These are phyloP conservation scores for Drosophila biarmipes DNA, from an alignment of 1,140 invertebrate species.

Conservation along the genomic window DNA sequence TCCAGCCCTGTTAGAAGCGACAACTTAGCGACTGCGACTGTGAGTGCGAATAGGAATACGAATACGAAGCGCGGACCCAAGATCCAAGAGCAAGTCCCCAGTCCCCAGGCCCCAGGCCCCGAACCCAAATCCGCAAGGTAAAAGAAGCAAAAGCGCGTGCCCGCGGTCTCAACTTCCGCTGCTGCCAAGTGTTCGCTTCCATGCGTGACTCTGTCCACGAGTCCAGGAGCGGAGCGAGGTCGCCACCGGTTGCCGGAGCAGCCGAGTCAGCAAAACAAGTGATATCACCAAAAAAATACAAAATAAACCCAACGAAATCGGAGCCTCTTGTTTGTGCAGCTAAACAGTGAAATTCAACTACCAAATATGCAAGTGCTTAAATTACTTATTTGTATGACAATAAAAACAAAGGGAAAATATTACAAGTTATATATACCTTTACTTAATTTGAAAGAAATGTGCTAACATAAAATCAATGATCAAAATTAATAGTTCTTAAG, in stretches of 20 bases:
- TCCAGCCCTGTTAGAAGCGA: slow-evolving; percentile 42
- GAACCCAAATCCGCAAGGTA: slow-evolving; percentile 15
- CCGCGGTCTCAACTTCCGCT: slow-evolving; percentile 69
- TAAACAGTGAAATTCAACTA: slow-evolving; percentile 10
- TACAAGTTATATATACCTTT: background rate
- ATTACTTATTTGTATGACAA: background rate
- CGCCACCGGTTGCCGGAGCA: background rate
- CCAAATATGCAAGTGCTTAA: slow-evolving; percentile 17
- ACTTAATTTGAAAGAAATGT: background rate
- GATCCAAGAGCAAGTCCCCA: slow-evolving; percentile 8
- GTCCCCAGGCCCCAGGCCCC: background rate
- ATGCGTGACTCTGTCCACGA: slow-evolving; percentile 69
- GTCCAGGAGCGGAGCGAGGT: slow-evolving; percentile 57
- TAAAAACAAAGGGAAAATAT: slow-evolving; percentile 7
- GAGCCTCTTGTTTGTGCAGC: slow-evolving; percentile 27
- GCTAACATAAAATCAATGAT: background rate
- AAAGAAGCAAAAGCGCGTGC: slow-evolving; percentile 65
- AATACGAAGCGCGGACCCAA: slow-evolving; percentile 5
- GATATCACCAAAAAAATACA: background rate
- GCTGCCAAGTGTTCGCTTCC: slow-evolving; percentile 51
- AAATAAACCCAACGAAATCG: slow-evolving; percentile 3
- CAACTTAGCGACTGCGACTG: slow-evolving; percentile 13
- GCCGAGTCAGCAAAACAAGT: slow-evolving; percentile 1
- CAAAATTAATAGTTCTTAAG: too few relatives aligned
- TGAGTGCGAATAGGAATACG: slow-evolving; percentile 22